Evolutionary conservation across 2,888 invertebrate genomes (phyloP).

Genomic region (Chirona hameri): DNA sequence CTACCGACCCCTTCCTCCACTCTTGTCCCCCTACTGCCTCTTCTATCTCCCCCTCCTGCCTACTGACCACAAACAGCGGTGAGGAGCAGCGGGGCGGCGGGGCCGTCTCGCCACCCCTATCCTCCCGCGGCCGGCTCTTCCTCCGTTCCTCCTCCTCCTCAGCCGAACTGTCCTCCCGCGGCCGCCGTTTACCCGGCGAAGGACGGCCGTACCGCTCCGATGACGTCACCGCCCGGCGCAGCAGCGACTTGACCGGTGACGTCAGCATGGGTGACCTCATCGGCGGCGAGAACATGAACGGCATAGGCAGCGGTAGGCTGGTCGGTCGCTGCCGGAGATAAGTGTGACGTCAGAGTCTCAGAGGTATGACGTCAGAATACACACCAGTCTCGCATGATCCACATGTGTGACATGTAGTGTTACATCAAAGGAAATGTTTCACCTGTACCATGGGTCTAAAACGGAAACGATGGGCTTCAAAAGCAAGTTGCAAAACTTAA

Average conservation of each 20-base stretch:
- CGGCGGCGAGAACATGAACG: background rate
- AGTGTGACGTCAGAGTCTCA: background rate
- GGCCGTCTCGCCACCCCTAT: too few relatives aligned
- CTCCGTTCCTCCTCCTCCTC: too few relatives aligned
- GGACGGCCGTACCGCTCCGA: background rate
- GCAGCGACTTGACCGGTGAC: slow-evolving; percentile 9
- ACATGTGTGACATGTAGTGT: too few relatives aligned
- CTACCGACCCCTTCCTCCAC: too few relatives aligned
- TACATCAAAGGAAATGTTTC: too few relatives aligned
- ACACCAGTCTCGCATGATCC: too few relatives aligned
- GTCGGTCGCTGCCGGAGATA: background rate
- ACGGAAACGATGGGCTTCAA: too few relatives aligned
- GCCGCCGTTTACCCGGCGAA: background rate
- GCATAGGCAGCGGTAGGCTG: background rate
- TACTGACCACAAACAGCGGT: slow-evolving; percentile 13
- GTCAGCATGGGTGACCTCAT: background rate
- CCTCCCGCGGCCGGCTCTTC: too few relatives aligned
- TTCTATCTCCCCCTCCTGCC: background rate
- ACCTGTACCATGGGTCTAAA: too few relatives aligned
- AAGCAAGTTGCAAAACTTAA: too few relatives aligned
- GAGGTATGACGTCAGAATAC: too few relatives aligned
- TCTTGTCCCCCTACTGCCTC: background rate
- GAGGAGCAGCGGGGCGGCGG: background rate
- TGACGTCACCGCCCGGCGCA: background rate
- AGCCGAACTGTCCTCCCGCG: background rate